phyloP scores from a whole-genome alignment of 2,113 vertebrate genomes.

The Galeopterus variegatus region DNA sequence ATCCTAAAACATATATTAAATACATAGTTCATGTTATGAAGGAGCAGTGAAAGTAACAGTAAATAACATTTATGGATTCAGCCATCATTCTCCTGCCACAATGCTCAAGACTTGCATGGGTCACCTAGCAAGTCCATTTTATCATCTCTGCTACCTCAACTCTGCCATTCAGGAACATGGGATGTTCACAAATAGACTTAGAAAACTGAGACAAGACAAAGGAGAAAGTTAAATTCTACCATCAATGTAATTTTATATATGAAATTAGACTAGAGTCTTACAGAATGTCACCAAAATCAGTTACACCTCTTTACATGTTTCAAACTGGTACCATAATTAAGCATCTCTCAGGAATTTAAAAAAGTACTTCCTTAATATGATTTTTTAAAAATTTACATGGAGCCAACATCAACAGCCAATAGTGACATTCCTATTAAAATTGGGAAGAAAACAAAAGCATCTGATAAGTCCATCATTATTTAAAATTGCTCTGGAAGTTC shows the following conservation, averaged over 20 bases:
- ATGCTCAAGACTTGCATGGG: background rate
- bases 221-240: background rate
- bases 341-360: background rate
- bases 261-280: background rate
- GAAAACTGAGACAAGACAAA: conserved; percentile 18
- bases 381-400: background rate
- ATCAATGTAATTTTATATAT: conserved; percentile 16
- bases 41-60: background rate
- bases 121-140: background rate
- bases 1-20: conserved; percentile 6
- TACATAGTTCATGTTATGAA: conserved; percentile 7
- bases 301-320: background rate
- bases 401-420: conserved; percentile 12
- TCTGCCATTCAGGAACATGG: background rate
- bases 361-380: conserved; percentile 27
- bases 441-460: background rate
- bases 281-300: background rate
- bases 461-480: background rate
- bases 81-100: background rate
- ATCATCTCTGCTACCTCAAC: background rate
- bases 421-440: conserved; percentile 7
- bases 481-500: conserved; percentile 39
- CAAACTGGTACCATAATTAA: background rate
- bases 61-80: background rate
- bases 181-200: background rate